Evolutionary conservation across 1,140 invertebrate species (phyloP).

Genomic region (Drosophila mojavensis): DNA sequence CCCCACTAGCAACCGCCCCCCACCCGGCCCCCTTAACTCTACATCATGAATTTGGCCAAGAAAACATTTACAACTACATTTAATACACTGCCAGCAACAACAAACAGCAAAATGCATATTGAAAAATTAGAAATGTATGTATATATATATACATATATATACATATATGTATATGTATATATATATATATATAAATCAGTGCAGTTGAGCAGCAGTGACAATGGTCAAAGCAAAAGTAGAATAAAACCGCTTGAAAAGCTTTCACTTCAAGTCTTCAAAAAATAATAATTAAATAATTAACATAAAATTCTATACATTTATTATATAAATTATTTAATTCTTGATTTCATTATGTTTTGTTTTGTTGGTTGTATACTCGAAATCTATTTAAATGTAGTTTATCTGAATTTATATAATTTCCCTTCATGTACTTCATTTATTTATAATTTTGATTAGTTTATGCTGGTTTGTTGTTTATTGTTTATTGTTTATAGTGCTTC

Average conservation of each 20-base stretch:
- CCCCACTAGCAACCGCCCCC: neutral
- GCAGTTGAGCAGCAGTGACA: constrained; percentile 78
- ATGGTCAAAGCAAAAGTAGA: constrained; percentile 40
- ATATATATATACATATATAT: constrained; percentile 4
- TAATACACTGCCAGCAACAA: constrained; percentile 29
- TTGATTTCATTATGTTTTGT: constrained; percentile 27
- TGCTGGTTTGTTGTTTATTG: constrained; percentile 24
- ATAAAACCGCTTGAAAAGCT: constrained; percentile 53
- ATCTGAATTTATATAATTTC: neutral
- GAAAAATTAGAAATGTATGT: constrained; percentile 1
- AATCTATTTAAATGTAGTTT: constrained; percentile 41
- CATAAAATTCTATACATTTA: constrained; percentile 16
- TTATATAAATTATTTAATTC: constrained; percentile 2
- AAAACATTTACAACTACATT: constrained; percentile 13
- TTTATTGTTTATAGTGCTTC: constrained; percentile 41
- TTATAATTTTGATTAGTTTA: neutral
- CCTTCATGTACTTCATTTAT: constrained; percentile 26
- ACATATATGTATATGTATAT: neutral
- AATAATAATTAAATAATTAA: neutral
- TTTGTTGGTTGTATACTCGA: constrained; percentile 41
- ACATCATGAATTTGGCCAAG: constrained; percentile 11
- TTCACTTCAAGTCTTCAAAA: constrained; percentile 27
- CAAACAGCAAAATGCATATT: constrained; percentile 34
- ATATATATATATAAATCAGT: constrained; percentile 41
- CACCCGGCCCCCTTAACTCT: neutral